Conservation (phyloP, 2,888 invertebrate species). For the Parascotia fuliginaria region DNA sequence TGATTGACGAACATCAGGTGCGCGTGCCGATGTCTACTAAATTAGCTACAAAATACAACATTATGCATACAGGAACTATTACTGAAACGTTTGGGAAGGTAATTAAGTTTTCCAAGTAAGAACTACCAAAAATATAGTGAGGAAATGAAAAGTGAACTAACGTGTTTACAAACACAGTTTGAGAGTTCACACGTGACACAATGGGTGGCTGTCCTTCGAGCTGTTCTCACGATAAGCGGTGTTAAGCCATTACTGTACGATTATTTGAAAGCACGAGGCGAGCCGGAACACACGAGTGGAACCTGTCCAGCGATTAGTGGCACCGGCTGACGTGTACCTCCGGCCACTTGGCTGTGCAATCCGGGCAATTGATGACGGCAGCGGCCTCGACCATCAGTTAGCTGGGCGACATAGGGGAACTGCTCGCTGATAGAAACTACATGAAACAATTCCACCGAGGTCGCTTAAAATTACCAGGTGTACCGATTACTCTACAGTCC, state of each 20-base stretch:
- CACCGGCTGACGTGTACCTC: constrained; percentile 1
- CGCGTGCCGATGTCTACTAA: neutral
- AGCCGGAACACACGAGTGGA: neutral
- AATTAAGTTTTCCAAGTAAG: neutral
- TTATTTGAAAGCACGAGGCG: neutral
- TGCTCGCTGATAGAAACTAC: constrained; percentile 10
- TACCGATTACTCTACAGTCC: too few species aligned
- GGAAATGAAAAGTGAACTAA: neutral
- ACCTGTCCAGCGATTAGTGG: neutral
- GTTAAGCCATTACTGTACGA: constrained; percentile 23
- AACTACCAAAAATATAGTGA: neutral
- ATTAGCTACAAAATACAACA: constrained; percentile 2
- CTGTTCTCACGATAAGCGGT: constrained; percentile 39
- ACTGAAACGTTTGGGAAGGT: neutral
- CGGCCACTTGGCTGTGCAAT: constrained; percentile 18
- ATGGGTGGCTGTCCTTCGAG: constrained; percentile 15
- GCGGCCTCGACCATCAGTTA: constrained; percentile 35
- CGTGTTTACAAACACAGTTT: neutral
- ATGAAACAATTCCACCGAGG: constrained; percentile 53
- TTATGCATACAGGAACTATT: neutral
- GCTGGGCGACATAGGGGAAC: constrained; percentile 1
- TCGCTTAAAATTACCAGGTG: too few species aligned
- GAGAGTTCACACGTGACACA: constrained; percentile 11
- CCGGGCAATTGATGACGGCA: constrained; percentile 30
- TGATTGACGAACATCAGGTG: constrained; percentile 18